Conservation (phyloP, 2,797 vertebrate genomes). For the Hippoglossus hippoglossus region DNA sequence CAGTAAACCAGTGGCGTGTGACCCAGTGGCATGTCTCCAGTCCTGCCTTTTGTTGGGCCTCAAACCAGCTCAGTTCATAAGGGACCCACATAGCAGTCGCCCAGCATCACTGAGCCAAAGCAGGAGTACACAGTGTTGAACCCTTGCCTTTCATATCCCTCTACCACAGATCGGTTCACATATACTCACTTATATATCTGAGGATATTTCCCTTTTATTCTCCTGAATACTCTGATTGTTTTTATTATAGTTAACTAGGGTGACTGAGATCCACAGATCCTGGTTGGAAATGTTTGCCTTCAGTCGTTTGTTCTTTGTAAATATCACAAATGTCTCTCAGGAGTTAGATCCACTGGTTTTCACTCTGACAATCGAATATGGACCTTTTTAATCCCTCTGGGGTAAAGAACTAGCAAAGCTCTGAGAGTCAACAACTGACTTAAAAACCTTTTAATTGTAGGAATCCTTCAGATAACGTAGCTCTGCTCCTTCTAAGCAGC, state of each 20-base stretch:
- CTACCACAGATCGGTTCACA: background rate
- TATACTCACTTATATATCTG: background rate
- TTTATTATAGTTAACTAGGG: background rate
- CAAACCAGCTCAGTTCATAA: background rate
- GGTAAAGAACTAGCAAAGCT: no score
- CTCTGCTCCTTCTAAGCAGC: no score
- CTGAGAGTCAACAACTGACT: background rate
- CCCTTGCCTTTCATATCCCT: constrained; percentile 6
- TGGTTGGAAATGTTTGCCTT: background rate
- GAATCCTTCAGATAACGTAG: background rate
- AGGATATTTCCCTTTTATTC: background rate
- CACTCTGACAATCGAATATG: background rate
- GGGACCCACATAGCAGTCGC: background rate
- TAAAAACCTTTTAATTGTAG: background rate
- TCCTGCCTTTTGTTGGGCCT: background rate
- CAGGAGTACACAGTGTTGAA: background rate
- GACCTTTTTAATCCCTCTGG: background rate
- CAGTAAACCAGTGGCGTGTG: no score
- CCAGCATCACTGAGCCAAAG: background rate
- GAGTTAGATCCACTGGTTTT: constrained; percentile 9
- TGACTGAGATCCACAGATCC: background rate
- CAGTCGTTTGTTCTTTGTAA: background rate
- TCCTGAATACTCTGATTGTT: background rate
- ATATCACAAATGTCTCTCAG: background rate
- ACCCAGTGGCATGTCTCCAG: no score